phyloP scores from a whole-genome alignment of 2,888 invertebrate genomes.

The Protonemura montana region DNA sequence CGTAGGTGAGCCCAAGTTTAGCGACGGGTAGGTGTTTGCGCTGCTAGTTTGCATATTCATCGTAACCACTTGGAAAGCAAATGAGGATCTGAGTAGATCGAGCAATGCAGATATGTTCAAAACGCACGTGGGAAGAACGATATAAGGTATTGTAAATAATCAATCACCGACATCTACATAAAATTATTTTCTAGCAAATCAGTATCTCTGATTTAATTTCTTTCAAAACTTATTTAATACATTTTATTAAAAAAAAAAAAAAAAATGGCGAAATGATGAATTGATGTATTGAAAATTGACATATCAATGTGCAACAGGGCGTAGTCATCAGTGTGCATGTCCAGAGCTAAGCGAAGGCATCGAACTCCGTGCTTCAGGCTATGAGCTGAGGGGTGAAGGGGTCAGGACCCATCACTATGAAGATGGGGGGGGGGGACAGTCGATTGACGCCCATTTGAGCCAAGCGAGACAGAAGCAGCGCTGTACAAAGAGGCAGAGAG shows the following conservation, averaged over 20 bases:
- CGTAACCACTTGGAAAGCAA: not conserved
- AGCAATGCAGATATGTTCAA: not conserved
- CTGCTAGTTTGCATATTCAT: not conserved
- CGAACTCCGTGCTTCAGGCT: not conserved
- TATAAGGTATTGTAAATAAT: not conserved
- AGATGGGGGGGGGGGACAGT: not conserved
- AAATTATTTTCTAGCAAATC: not conserved
- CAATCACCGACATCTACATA: not conserved
- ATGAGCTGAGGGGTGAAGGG: not conserved
- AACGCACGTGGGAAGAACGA: not conserved
- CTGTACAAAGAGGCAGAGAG: not conserved
- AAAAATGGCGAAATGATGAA: not conserved
- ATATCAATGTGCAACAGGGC: not conserved
- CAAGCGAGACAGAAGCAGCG: not conserved
- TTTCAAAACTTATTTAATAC: too few relatives aligned
- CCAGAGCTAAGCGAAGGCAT: not conserved
- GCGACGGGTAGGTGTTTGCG: not conserved
- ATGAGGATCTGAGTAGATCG: not conserved
- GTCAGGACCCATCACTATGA: not conserved
- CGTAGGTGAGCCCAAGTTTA: not conserved
- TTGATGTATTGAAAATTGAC: not conserved
- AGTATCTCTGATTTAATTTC: not conserved
- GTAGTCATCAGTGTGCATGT: not conserved
- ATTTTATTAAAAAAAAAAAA: too few relatives aligned
- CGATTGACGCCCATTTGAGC: not conserved